phyloP scores from a whole-genome alignment of 1,140 invertebrate species.

The Sinella curviseta region DNA sequence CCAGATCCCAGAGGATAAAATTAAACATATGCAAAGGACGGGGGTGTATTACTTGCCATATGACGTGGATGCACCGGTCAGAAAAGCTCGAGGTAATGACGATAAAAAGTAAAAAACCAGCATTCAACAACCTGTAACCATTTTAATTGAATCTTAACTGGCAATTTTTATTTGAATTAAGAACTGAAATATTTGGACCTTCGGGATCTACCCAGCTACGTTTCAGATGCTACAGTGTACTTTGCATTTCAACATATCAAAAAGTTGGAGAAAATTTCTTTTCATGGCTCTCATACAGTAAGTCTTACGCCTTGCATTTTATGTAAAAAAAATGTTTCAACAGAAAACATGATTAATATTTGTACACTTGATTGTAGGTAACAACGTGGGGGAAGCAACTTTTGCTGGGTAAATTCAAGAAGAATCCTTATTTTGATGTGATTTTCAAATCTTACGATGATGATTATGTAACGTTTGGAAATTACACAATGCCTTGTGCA shows the following conservation, averaged over 20 bases:
- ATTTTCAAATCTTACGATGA: not conserved
- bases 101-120: no score
- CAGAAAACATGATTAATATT: no score
- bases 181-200: not conserved
- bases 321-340: no score
- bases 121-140: no score
- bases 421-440: not conserved
- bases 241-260: not conserved
- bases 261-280: conserved; percentile 8
- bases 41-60: not conserved
- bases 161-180: not conserved
- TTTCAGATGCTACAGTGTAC: not conserved
- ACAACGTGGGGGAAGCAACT: not conserved
- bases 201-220: not conserved
- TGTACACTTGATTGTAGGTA: not conserved
- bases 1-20: not conserved
- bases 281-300: not conserved
- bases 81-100: not conserved
- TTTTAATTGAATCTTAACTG: no score
- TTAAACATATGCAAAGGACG: not conserved
- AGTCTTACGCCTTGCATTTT: no score
- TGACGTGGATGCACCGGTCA: not conserved
- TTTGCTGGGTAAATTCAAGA: not conserved
- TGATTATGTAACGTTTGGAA: not conserved
- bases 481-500: not conserved